These are phyloP conservation scores for Corynorhinus townsendii DNA, from an alignment of 2,113 vertebrate genomes.

Conservation along the genomic window DNA sequence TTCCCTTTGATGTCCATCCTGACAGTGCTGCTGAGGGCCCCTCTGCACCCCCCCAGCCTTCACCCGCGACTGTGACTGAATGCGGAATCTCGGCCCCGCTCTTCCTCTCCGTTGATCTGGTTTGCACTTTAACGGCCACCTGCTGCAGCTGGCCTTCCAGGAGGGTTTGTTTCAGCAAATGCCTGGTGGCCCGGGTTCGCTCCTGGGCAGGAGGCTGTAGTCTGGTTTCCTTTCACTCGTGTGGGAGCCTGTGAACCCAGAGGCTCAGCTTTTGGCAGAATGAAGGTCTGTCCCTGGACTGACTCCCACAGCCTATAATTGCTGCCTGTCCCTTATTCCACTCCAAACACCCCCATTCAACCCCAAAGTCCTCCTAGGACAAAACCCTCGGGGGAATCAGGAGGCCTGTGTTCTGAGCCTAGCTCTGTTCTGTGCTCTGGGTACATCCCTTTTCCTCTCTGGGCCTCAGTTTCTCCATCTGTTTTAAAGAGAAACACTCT, in stretches of 20 bases:
- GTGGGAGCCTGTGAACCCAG: neutral
- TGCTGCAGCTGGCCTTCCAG: neutral
- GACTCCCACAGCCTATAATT: neutral
- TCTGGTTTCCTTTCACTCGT: neutral
- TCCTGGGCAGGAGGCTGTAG: neutral
- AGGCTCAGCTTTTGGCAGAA: neutral
- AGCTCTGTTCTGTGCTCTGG: neutral
- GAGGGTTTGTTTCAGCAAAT: neutral
- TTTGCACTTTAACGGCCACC: neutral
- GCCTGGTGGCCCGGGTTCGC: neutral
- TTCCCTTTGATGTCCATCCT: neutral
- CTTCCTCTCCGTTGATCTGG: neutral
- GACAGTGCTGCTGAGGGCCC: neutral
- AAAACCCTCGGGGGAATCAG: neutral
- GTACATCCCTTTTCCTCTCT: neutral
- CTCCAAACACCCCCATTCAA: neutral
- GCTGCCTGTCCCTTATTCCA: neutral
- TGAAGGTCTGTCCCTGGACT: neutral
- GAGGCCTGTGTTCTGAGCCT: neutral
- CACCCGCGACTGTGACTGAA: neutral
- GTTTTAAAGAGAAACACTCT: neutral
- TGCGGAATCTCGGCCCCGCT: neutral
- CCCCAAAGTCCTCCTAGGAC: neutral
- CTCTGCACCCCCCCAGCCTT: neutral
- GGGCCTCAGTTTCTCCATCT: neutral